A percentile compares a stretch with the other conserved stretches of the same genome.
Conservation (phyloP, 2,888 invertebrate species). For the Sinotaia quadrata region DNA sequence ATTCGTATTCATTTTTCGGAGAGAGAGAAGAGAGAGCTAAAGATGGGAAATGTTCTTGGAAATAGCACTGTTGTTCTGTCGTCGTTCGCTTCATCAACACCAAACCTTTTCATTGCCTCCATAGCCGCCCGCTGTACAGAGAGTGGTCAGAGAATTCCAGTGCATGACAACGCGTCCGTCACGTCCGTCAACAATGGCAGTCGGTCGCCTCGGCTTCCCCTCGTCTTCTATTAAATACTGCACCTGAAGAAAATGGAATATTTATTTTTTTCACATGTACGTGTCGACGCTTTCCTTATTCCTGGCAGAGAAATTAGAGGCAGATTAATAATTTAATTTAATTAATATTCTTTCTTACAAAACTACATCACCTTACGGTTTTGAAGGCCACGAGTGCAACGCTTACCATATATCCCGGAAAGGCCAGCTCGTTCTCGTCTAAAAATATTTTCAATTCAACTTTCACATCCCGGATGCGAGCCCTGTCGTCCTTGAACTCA, state of each 20-base stretch:
- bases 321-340: too few species aligned
- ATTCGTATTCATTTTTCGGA: too few species aligned
- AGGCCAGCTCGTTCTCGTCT: conserved; percentile 7
- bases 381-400: too few species aligned
- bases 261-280: too few species aligned
- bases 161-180: conserved; percentile 36
- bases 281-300: too few species aligned
- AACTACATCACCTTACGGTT: too few species aligned
- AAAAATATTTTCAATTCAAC: conserved; percentile 16
- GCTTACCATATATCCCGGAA: conserved; percentile 13
- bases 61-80: too few species aligned
- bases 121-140: conserved; percentile 29
- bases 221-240: conserved; percentile 30
- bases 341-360: too few species aligned
- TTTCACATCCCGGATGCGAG: background rate
- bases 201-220: conserved; percentile 35
- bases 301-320: too few species aligned
- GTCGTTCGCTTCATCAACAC: too few species aligned
- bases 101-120: conserved; percentile 48
- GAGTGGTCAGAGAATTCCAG: conserved; percentile 43
- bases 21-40: too few species aligned
- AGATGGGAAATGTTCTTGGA: too few species aligned
- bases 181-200: conserved; percentile 43
- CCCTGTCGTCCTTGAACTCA: conserved; percentile 7
- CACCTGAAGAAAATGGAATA: conserved; percentile 13